Evolutionary conservation across 2,797 vertebrate species (phyloP), one percentile per base, ranked within the genome.

Genomic region (Sebastolobus alascanus): DNA sequence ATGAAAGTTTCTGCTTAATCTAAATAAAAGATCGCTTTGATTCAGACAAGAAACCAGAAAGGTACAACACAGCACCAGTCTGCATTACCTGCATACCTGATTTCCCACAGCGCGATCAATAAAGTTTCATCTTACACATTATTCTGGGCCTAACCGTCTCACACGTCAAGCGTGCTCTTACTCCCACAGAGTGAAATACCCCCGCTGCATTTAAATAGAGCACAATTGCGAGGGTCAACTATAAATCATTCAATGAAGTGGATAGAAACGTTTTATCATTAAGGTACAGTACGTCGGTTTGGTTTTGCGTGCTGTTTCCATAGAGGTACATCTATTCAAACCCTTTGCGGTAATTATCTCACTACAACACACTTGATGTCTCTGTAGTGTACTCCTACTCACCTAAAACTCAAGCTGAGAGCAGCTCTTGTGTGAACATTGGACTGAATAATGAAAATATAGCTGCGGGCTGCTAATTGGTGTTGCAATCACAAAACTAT

Each of bases 301-400:
- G 6, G 8, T 0, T 20, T 16, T 43, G 13, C 20, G 2, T 5
- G n/a, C n/a, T 6, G 5, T 56, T 75, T 80, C 75, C 35, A 68
- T 59, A 68, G 67, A 90, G 77, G 66, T 66, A 35, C 68, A 85
- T 77, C 52, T 79, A 75, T 73, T 88, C 35, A 79, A 88, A 84
- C 55, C 63, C 56, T 59, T 38, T 65, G 46, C 69, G 56, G 43
- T 72, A 77, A 89, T 86, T 73, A 84, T 77, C 54, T 74, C 72
- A 60, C 18, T 50, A 65, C 37, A 75, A 25, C 40, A 65, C 68
- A 70, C 81, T 74, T 56, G 16, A 70, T 40, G 61, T 52, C 66
- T 82, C 73, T 78, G 55, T 59, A 75, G 71, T 66, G 64, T 67
- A 60, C 82, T 73, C 77, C 80, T 56, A 69, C 84, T 75, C 86